These are phyloP conservation scores for Keiferia lycopersicella DNA, from an alignment of 2,888 invertebrate species.

Conservation along the genomic window DNA sequence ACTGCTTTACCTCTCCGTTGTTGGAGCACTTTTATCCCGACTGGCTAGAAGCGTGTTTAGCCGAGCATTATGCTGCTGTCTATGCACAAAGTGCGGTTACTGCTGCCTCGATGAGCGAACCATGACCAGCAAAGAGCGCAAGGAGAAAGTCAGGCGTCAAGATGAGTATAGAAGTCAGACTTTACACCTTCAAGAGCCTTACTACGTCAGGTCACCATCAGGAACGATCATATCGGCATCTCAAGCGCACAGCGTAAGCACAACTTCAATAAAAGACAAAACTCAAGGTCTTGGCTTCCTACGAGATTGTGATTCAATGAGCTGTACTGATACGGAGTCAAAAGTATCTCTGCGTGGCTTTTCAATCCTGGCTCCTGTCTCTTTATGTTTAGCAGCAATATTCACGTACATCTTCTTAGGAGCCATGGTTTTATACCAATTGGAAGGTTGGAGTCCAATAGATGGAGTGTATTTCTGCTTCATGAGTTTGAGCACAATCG, in stretches of 20 bases:
- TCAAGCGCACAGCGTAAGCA: conserved; percentile 71
- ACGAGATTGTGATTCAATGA: conserved; percentile 79
- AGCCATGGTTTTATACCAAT: conserved; percentile 91
- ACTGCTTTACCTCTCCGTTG: conserved; percentile 92
- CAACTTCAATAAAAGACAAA: conserved; percentile 72
- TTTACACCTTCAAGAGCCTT: conserved; percentile 84
- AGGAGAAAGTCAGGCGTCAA: conserved; percentile 88
- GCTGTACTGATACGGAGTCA: conserved; percentile 85
- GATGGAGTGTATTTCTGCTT: conserved; percentile 97
- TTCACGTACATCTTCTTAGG: conserved; percentile 95
- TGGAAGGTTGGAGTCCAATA: conserved; percentile 96
- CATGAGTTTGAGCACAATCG: conserved; percentile 96
- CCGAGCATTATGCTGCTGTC: conserved; percentile 90
- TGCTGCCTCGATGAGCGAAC: conserved; percentile 92
- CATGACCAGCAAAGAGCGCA: conserved; percentile 90
- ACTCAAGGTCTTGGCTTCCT: conserved; percentile 67
- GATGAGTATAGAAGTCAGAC: conserved; percentile 85
- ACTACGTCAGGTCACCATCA: conserved; percentile 83
- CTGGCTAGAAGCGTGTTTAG: conserved; percentile 92
- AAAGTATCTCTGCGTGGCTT: conserved; percentile 86
- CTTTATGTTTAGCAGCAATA: conserved; percentile 93
- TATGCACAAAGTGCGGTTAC: conserved; percentile 94
- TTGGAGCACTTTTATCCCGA: conserved; percentile 91
- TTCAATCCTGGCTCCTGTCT: conserved; percentile 93
- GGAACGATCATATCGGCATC: conserved; percentile 78